Percentiles rank a stretch among this genome's conserved stretches.
phyloP scores from a whole-genome alignment of 2,113 vertebrate genomes.

The Delphinapterus leucas region DNA sequence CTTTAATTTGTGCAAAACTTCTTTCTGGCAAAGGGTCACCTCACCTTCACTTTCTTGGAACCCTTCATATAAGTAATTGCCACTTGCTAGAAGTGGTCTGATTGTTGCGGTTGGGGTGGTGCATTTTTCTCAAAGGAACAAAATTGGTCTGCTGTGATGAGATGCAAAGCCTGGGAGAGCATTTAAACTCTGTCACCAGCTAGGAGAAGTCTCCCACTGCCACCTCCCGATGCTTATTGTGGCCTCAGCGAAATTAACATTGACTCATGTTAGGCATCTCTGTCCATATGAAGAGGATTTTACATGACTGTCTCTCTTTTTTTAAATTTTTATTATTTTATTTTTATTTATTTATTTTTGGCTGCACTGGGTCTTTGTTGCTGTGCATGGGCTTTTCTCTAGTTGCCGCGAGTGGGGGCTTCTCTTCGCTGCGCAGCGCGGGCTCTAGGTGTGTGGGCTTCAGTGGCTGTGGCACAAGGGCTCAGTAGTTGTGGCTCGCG shows the following conservation, averaged over 20 bases:
- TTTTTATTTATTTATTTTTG: too few relatives aligned
- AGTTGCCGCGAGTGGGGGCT: too few relatives aligned
- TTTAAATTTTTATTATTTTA: too few relatives aligned
- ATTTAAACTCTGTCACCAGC: background rate
- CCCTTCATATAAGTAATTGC: background rate
- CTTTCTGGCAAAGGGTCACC: background rate
- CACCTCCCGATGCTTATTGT: background rate
- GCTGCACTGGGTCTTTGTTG: too few relatives aligned
- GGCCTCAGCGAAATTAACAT: background rate
- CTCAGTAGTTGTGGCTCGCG: too few relatives aligned
- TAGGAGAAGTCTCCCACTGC: background rate
- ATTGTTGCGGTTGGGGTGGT: background rate
- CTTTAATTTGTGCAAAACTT: background rate
- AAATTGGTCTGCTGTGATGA: background rate
- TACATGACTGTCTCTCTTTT: background rate
- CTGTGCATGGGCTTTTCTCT: too few relatives aligned
- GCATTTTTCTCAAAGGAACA: background rate
- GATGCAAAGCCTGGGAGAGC: background rate
- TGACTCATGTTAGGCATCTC: background rate
- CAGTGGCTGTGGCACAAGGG: too few relatives aligned
- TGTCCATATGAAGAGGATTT: background rate
- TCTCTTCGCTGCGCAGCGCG: accelerated
- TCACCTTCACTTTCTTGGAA: background rate
- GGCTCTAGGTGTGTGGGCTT: too few relatives aligned
- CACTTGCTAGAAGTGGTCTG: background rate